Percentiles rank a stretch among this genome's conserved stretches.
These are phyloP conservation scores for Collichthys lucidus DNA, from an alignment of 2,113 vertebrate genomes.

Conservation along the genomic window DNA sequence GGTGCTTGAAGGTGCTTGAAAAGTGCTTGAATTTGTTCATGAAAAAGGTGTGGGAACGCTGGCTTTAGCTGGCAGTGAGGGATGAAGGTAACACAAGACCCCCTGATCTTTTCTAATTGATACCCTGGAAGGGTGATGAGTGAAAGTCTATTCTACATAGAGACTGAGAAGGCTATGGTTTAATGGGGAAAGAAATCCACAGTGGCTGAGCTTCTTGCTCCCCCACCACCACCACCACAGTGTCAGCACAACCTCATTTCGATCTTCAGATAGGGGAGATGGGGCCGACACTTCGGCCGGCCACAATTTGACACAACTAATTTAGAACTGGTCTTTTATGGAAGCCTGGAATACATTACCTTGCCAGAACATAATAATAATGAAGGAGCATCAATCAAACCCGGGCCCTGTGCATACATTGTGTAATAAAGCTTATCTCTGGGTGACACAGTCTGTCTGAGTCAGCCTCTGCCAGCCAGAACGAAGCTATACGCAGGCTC, in stretches of 20 bases:
- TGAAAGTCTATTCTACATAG: conserved; percentile 36
- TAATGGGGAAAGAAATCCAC: conserved; percentile 59
- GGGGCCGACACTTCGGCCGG: conserved; percentile 68
- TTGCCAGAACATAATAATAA: conserved; percentile 79
- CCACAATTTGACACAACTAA: conserved; percentile 83
- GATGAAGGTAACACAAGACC: neutral
- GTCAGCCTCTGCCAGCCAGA: conserved; percentile 68
- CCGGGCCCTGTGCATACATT: conserved; percentile 70
- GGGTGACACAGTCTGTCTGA: conserved; percentile 81
- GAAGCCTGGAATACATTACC: conserved; percentile 80
- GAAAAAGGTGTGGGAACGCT: too few relatives aligned
- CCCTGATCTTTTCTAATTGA: conserved; percentile 45
- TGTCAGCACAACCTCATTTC: conserved; percentile 78
- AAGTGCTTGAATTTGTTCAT: too few relatives aligned
- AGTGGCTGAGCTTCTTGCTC: conserved; percentile 14
- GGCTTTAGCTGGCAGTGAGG: neutral
- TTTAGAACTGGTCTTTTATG: conserved; percentile 80
- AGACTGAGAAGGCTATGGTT: conserved; percentile 50
- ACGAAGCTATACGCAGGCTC: conserved; percentile 59
- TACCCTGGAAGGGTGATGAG: neutral
- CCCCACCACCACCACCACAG: conserved; percentile 30
- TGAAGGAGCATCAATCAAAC: conserved; percentile 83
- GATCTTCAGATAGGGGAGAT: conserved; percentile 78
- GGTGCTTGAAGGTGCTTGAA: too few relatives aligned
- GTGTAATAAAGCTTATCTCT: conserved; percentile 86